A percentile compares a stretch with the other conserved stretches of the same genome.
These are phyloP conservation scores for Apomyelois bistriatella DNA, from an alignment of 2,888 invertebrate genomes.

Conservation along the genomic window DNA sequence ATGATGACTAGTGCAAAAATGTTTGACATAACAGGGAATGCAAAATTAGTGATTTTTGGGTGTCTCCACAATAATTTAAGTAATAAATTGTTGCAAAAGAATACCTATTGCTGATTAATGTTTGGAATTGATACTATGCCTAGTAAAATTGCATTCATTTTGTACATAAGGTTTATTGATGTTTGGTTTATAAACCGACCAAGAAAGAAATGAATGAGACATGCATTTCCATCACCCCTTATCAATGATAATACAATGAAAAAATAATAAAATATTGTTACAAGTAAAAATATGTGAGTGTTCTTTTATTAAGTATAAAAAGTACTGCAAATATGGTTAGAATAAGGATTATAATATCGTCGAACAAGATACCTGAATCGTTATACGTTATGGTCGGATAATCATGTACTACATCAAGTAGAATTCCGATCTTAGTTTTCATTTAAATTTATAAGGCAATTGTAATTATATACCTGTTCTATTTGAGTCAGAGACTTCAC, in stretches of 20 bases:
- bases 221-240: not conserved
- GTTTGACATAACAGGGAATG: not conserved
- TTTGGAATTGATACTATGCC: too few species aligned
- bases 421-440: not conserved
- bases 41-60: too few species aligned
- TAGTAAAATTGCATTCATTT: not conserved
- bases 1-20: conserved; percentile 3
- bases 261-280: not conserved
- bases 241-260: not conserved
- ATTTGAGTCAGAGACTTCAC: conserved; percentile 38
- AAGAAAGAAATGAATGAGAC: conserved; percentile 15
- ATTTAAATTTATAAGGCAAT: conserved; percentile 15
- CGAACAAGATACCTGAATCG: conserved; percentile 19
- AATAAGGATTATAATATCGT: not conserved
- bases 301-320: too few species aligned
- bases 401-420: conserved; percentile 15
- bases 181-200: conserved; percentile 49
- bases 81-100: too few species aligned
- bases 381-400: conserved; percentile 39
- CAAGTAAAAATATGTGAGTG: too few species aligned
- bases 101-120: too few species aligned
- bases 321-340: not conserved
- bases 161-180: conserved; percentile 39
- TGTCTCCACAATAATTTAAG: too few species aligned
- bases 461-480: conserved; percentile 41